phyloP scores from a whole-genome alignment of 2,797 vertebrate genomes.

The Gallirallus australis region DNA sequence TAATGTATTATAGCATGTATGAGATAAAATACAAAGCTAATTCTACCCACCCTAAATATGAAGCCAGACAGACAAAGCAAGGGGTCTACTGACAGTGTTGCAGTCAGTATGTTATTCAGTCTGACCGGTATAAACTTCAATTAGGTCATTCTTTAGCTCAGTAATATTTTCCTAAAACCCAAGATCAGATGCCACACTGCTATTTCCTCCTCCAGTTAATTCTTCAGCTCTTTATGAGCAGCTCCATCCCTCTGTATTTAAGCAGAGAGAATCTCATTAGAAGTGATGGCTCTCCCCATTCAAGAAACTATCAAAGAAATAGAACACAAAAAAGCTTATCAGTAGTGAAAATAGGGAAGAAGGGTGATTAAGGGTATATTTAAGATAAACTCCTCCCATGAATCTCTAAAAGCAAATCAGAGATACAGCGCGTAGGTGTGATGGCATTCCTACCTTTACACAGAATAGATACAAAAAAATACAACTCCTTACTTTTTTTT shows the following conservation, averaged over 20 bases:
- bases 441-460: neutral
- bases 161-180: neutral
- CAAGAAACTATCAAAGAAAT: neutral
- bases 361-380: neutral
- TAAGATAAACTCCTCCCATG: neutral
- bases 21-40: neutral
- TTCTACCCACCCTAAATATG: neutral
- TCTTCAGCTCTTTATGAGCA: neutral
- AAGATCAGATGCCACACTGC: neutral
- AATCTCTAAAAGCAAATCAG: neutral
- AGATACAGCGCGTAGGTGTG: neutral
- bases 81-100: neutral
- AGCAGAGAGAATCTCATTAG: neutral
- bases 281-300: neutral
- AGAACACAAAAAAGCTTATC: neutral
- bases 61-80: neutral
- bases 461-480: neutral
- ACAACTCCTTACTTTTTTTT: neutral
- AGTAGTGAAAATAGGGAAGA: neutral
- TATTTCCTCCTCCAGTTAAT: neutral
- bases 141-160: neutral
- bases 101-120: neutral
- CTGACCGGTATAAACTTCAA: neutral
- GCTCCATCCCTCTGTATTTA: neutral
- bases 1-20: neutral